Percentiles rank a stretch among this genome's conserved stretches.
These are phyloP conservation scores for Macrophya annulata DNA, from an alignment of 2,888 invertebrate species.

Conservation along the genomic window DNA sequence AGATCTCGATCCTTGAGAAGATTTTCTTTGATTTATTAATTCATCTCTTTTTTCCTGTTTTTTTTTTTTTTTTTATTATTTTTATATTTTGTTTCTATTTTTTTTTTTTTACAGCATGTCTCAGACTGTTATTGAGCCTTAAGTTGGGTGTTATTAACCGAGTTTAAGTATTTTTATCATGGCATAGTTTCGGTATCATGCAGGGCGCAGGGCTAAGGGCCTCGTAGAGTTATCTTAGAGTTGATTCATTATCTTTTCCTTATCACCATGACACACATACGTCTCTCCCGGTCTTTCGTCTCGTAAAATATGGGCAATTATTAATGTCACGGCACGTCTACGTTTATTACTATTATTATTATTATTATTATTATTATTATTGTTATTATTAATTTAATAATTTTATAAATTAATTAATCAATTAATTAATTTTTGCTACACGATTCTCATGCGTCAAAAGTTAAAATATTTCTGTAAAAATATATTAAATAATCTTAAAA, in stretches of 20 bases:
- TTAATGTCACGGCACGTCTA: slow-evolving; percentile 24
- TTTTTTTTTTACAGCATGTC: not conserved
- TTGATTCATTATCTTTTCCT: slow-evolving; percentile 57
- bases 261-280: slow-evolving; percentile 58
- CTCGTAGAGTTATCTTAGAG: slow-evolving; percentile 55
- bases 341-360: not conserved
- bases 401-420: not conserved
- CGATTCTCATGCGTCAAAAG: not conserved
- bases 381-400: not conserved
- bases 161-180: slow-evolving; percentile 57
- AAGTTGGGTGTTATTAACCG: slow-evolving; percentile 34
- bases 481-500: not conserved
- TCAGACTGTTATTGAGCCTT: not conserved
- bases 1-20: slow-evolving; percentile 1
- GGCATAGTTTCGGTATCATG: slow-evolving; percentile 58
- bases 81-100: not conserved
- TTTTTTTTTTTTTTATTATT: not conserved
- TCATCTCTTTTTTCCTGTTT: not conserved
- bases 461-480: not conserved
- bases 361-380: not conserved
- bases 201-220: slow-evolving; percentile 58
- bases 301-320: slow-evolving; percentile 52
- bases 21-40: not conserved
- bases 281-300: slow-evolving; percentile 44
- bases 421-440: not conserved